phyloP scores from a whole-genome alignment of 2,113 vertebrate genomes.

The Neolamprologus fasciatus region DNA sequence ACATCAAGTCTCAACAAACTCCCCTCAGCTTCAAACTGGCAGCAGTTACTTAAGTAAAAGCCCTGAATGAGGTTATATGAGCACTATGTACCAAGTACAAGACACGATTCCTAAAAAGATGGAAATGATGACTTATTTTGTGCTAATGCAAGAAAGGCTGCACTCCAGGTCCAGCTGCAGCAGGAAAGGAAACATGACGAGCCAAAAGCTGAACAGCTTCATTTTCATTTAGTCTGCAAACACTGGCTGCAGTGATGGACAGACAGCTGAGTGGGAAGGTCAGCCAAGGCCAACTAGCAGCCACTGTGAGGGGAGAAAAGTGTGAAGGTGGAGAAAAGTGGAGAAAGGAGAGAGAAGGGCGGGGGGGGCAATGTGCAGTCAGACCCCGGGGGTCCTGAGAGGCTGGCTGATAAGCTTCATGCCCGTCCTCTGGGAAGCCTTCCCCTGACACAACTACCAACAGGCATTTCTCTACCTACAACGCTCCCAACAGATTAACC shows the following conservation, averaged over 20 bases:
- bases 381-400: constrained; percentile 6
- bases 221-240: background rate
- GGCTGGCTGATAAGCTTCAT: constrained; percentile 39
- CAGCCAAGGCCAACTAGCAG: background rate
- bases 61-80: background rate
- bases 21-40: background rate
- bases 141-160: background rate
- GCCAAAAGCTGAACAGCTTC: background rate
- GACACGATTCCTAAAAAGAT: fast-evolving
- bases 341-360: background rate
- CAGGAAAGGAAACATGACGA: background rate
- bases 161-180: background rate
- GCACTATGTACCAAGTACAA: background rate
- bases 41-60: background rate
- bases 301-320: background rate
- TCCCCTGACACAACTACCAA: constrained; percentile 25
- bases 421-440: constrained; percentile 18
- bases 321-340: background rate
- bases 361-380: constrained; percentile 6
- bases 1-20: background rate
- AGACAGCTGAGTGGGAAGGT: background rate
- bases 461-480: background rate
- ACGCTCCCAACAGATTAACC: constrained; percentile 15
- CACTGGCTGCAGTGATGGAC: background rate
- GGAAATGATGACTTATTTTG: background rate